Percentiles rank a stretch among this genome's conserved stretches.
phyloP scores from a whole-genome alignment of 2,888 invertebrate species.

The Xanthia togata region DNA sequence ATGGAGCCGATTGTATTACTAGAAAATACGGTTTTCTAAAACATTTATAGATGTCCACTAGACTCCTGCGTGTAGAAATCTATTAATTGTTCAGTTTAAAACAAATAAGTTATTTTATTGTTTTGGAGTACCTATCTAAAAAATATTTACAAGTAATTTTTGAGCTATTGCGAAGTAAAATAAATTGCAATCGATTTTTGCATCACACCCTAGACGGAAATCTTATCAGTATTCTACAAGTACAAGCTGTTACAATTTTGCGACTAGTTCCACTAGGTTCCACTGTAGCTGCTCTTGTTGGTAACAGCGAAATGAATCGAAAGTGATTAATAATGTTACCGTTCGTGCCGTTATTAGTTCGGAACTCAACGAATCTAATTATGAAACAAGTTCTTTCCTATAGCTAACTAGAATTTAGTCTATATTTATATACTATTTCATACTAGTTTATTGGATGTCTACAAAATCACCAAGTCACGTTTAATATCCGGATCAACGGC shows the following conservation, averaged over 20 bases:
- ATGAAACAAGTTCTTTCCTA: constrained; percentile 44
- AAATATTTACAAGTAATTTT: too few relatives aligned
- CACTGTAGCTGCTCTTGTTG: constrained; percentile 46
- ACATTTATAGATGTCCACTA: background rate
- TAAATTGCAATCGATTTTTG: constrained; percentile 6
- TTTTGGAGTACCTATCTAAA: background rate
- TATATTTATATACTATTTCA: constrained; percentile 4
- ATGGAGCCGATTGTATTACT: background rate
- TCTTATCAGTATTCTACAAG: constrained; percentile 22
- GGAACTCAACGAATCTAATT: constrained; percentile 33
- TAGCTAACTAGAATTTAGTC: constrained; percentile 8
- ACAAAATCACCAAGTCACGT: constrained; percentile 17
- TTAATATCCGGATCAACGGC: constrained; percentile 27
- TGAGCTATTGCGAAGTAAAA: constrained; percentile 2
- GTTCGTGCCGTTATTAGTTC: constrained; percentile 47
- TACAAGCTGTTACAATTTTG: constrained; percentile 27
- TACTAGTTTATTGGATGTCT: constrained; percentile 13
- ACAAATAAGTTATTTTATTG: background rate
- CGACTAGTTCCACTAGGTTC: constrained; percentile 18
- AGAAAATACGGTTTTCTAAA: background rate
- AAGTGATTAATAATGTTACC: constrained; percentile 61
- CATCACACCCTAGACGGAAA: constrained; percentile 21
- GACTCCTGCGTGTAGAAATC: background rate
- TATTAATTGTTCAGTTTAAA: background rate
- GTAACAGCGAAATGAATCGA: constrained; percentile 52